Evolutionary conservation across 2,797 vertebrate species (phyloP).

Genomic region (Anisognathus igniventris): DNA sequence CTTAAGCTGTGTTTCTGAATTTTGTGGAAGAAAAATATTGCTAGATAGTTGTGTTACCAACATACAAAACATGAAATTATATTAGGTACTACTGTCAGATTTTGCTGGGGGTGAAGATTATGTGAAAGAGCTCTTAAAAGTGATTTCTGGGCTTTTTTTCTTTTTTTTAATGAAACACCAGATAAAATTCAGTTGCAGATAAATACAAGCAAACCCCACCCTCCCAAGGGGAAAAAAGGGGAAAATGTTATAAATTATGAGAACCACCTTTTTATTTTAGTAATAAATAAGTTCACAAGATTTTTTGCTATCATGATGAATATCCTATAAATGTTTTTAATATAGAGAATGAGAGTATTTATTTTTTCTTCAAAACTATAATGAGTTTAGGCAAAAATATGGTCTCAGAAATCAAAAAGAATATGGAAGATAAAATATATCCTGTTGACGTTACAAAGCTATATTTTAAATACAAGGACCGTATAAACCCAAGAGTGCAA

Average conservation of each 20-base stretch:
- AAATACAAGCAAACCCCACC: not conserved
- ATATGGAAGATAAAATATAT: not conserved
- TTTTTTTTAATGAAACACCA: not conserved
- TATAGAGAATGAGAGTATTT: not conserved
- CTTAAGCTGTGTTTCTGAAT: not conserved
- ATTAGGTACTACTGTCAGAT: not conserved
- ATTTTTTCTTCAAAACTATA: not conserved
- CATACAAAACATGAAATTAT: not conserved
- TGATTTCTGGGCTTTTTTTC: not conserved
- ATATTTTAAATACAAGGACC: not conserved
- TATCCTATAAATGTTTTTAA: not conserved
- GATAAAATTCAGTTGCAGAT: not conserved
- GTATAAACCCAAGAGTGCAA: not conserved
- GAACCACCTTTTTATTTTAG: not conserved
- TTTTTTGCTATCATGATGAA: not conserved
- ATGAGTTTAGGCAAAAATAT: not conserved
- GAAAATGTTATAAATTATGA: not conserved
- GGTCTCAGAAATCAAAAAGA: not conserved
- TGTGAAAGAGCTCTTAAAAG: not conserved
- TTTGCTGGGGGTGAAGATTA: not conserved
- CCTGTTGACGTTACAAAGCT: not conserved
- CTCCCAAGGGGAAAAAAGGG: fast-evolving
- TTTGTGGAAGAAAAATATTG: not conserved
- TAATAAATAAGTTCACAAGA: not conserved
- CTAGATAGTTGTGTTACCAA: not conserved